Conservation (phyloP, 2,797 vertebrate genomes). For the Sebastes itinus region DNA sequence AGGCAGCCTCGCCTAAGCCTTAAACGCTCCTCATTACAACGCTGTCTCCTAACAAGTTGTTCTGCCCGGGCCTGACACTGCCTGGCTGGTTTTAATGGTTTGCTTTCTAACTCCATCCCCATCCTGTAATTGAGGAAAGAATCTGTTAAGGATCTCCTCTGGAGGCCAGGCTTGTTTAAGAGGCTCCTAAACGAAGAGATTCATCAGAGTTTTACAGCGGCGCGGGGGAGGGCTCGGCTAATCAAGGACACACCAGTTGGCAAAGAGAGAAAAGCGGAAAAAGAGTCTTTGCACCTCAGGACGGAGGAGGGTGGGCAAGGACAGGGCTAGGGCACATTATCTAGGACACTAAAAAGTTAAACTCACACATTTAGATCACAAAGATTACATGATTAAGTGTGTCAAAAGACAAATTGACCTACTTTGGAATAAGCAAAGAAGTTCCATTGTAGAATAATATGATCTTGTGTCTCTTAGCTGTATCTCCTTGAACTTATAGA, state of each 20-base stretch:
- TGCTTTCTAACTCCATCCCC: slow-evolving; percentile 23
- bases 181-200: slow-evolving; percentile 30
- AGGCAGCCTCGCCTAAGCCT: slow-evolving; percentile 13
- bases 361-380: slow-evolving; percentile 27
- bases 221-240: background rate
- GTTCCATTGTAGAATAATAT: slow-evolving; percentile 1
- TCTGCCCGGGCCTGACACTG: background rate
- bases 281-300: background rate
- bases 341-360: slow-evolving; percentile 31
- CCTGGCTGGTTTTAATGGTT: slow-evolving; percentile 47
- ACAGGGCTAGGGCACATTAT: slow-evolving; percentile 3
- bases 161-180: slow-evolving; percentile 36
- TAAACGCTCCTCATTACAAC: slow-evolving; percentile 52
- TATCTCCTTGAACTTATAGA: background rate
- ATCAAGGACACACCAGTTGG: background rate
- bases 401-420: slow-evolving; percentile 21
- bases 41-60: slow-evolving; percentile 40
- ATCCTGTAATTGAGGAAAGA: slow-evolving; percentile 40
- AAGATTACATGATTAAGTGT: slow-evolving; percentile 25
- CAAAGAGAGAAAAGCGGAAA: background rate
- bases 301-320: background rate
- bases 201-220: slow-evolving; percentile 29
- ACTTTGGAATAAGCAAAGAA: slow-evolving; percentile 11
- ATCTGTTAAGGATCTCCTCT: slow-evolving; percentile 43
- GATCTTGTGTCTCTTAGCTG: background rate